A percentile compares a stretch with the other conserved stretches of the same genome.
phyloP scores from a whole-genome alignment of 2,797 vertebrate genomes.

The Pseudocheirus occidentalis region DNA sequence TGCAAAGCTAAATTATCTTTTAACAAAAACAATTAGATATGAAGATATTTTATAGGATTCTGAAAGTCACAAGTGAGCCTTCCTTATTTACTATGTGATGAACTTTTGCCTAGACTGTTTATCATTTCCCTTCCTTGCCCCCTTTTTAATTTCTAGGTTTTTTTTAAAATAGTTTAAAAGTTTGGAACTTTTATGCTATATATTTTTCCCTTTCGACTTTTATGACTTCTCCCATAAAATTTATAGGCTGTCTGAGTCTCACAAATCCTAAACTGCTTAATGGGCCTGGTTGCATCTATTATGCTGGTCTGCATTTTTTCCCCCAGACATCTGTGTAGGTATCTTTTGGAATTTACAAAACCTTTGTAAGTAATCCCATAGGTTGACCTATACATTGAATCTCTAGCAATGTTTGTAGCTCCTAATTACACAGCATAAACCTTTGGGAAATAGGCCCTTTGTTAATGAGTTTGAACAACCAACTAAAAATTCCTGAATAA shows the following conservation, averaged over 20 bases:
- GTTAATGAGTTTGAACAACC: slow-evolving; percentile 83
- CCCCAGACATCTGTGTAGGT: slow-evolving; percentile 77
- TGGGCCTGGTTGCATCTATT: slow-evolving; percentile 74
- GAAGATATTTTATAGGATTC: slow-evolving; percentile 80
- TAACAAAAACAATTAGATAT: slow-evolving; percentile 86
- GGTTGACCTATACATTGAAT: slow-evolving; percentile 79
- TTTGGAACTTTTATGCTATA: slow-evolving; percentile 77
- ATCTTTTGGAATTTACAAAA: slow-evolving; percentile 88
- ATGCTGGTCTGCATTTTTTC: slow-evolving; percentile 37
- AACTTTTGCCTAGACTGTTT: slow-evolving; percentile 72
- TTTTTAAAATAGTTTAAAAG: slow-evolving; percentile 81
- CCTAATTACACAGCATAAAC: slow-evolving; percentile 87
- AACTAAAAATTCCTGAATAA: slow-evolving; percentile 86
- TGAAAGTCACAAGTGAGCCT: slow-evolving; percentile 81
- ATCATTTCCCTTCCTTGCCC: slow-evolving; percentile 72
- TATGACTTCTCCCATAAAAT: slow-evolving; percentile 78
- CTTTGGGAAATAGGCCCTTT: slow-evolving; percentile 85
- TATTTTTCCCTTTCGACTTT: slow-evolving; percentile 79
- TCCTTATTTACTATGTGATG: slow-evolving; percentile 85
- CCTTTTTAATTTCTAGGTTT: slow-evolving; percentile 49
- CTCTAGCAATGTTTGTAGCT: slow-evolving; percentile 79
- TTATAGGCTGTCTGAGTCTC: slow-evolving; percentile 75
- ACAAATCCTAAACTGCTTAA: slow-evolving; percentile 80
- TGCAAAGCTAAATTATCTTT: slow-evolving; percentile 74
- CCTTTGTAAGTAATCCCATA: slow-evolving; percentile 85